Percentiles rank a stretch among this genome's conserved stretches.
Conservation (phyloP, 2,113 vertebrate species). For the Bos taurus region ARS-UCD2.0 NC_037336.1:52514501-52515000, state of each 20-base stretch:
- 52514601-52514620: background rate
- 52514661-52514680: background rate
- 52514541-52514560: background rate
- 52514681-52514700: background rate
- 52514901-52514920: background rate
- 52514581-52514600: background rate
- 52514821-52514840: background rate
- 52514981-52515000: background rate
- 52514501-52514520: background rate
- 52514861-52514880: background rate
- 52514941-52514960: background rate
- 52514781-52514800: background rate
- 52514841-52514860: background rate
- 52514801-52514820: background rate
- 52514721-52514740: background rate
- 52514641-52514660: background rate
- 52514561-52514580: background rate
- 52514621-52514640: background rate
- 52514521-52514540: background rate
- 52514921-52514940: background rate
- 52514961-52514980: background rate
- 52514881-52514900: background rate
- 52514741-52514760: background rate
- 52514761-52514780: background rate
- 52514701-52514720: background rate